Base-by-base conservation (phyloP, 2,113 vertebrate species). In the Chelonoidis abingdonii region DNA sequence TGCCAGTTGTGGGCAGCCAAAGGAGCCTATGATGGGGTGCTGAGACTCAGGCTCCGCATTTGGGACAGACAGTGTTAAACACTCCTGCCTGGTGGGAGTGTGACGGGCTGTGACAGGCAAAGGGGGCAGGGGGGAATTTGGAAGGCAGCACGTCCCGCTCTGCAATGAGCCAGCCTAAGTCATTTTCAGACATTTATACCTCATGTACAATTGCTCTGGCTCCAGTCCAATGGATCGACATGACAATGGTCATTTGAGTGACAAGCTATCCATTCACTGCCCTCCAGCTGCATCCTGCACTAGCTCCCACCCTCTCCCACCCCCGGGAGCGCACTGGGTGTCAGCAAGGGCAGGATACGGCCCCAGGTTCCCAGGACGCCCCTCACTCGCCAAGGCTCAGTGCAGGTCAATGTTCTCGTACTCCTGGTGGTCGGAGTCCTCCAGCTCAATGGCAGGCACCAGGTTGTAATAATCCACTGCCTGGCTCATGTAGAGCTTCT, bases 391-490 rank as follows among this genome's bases (percentile, higher is more conserved):
- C 38, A 47, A 83, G 27, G 10, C 76, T 97, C 96, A 99, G 10
- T 98, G 98, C 62, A 99, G 98, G 86, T 98, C 97, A 0, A 99
- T 98, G 13, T 96, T 99, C 97, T 99, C 99, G 41, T 99, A 99
- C 80, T 99, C 99, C 22, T 98, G 98, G 17, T 99, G 99, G 89
- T 99, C 99, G 0, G 98, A 99, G 96, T 99, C 99, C 35, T 99
- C 99, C 86, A 99, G 97, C 76, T 99, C 98, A 0, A 99, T 98
- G 14, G 97, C 99, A 0, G 99, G 99, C 31, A 99, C 98, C 93
- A 99, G 97, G 94, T 99, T 99, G 97, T 99, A 99, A 95, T 99
- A 99, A 84, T 99, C 98, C 2, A 98, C 99, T 1, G 99, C 97
- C 96, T 99, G 99, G 88, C 95, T 98, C 98, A 99, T 96, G 93